Evolutionary conservation across 1,140 invertebrate genomes (phyloP).

Genomic region (Cotesia typhae): DNA sequence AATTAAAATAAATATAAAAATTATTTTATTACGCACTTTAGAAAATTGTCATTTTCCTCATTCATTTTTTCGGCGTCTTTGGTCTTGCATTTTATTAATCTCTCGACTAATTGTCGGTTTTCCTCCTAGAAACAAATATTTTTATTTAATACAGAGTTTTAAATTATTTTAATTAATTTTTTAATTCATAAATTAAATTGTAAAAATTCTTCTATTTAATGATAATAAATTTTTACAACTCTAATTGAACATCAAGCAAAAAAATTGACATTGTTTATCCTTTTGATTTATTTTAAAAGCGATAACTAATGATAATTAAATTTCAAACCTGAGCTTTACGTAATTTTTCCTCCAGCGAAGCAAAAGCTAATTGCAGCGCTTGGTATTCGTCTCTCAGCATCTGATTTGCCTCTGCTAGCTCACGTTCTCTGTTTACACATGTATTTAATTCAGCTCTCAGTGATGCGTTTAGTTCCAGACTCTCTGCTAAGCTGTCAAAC

Average conservation of each 20-base stretch:
- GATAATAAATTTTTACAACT: no score
- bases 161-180: conserved; percentile 10
- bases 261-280: not conserved
- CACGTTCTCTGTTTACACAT: conserved; percentile 70
- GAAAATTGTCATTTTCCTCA: conserved; percentile 91
- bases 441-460: conserved; percentile 75
- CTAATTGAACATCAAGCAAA: not conserved
- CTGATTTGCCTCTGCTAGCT: conserved; percentile 85
- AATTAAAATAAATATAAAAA: not conserved
- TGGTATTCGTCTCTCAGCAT: conserved; percentile 94
- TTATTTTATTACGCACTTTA: conserved; percentile 73
- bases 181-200: no score
- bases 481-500: conserved; percentile 76
- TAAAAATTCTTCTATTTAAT: no score
- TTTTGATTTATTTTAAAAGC: not conserved
- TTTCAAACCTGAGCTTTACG: conserved; percentile 78
- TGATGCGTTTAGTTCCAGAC: conserved; percentile 71
- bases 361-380: conserved; percentile 90
- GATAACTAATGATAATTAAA: not conserved
- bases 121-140: conserved; percentile 76
- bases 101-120: conserved; percentile 85
- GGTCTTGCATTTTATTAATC: conserved; percentile 89
- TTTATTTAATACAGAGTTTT: conserved; percentile 11
- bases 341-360: conserved; percentile 88
- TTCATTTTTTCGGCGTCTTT: conserved; percentile 95